phyloP scores from a whole-genome alignment of 2,797 vertebrate species.

The Acropternis orthonyx region DNA sequence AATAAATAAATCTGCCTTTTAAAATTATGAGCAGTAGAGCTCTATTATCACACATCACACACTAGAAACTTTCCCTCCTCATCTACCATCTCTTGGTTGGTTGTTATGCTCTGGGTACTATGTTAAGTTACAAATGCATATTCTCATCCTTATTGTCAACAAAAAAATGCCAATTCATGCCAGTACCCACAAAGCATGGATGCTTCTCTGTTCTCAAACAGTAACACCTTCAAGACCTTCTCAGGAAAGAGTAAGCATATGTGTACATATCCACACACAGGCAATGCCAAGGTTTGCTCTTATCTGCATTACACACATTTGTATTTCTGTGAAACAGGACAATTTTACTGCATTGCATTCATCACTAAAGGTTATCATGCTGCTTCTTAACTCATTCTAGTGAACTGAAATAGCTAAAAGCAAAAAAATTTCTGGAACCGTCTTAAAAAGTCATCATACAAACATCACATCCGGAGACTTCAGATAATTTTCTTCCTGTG shows the following conservation, averaged over 20 bases:
- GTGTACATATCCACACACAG: background rate
- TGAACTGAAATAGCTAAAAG: background rate
- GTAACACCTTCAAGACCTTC: background rate
- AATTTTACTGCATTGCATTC: background rate
- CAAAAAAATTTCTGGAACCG: background rate
- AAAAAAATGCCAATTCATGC: background rate
- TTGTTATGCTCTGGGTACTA: background rate
- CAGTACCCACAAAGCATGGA: background rate
- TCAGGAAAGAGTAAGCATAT: background rate
- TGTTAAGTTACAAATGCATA: background rate
- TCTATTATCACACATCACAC: background rate
- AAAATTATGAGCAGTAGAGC: background rate
- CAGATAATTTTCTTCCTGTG: background rate
- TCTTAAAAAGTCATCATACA: background rate
- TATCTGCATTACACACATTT: background rate
- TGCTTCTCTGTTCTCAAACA: background rate
- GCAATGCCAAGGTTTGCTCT: background rate
- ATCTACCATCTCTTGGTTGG: background rate
- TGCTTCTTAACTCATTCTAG: background rate
- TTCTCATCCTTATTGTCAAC: background rate
- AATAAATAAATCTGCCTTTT: background rate
- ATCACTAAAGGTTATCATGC: background rate
- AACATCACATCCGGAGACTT: background rate
- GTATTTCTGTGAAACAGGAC: background rate
- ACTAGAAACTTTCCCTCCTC: background rate